phyloP scores from a whole-genome alignment of 2,113 vertebrate genomes.

The Aspidoscelis tigris region DNA sequence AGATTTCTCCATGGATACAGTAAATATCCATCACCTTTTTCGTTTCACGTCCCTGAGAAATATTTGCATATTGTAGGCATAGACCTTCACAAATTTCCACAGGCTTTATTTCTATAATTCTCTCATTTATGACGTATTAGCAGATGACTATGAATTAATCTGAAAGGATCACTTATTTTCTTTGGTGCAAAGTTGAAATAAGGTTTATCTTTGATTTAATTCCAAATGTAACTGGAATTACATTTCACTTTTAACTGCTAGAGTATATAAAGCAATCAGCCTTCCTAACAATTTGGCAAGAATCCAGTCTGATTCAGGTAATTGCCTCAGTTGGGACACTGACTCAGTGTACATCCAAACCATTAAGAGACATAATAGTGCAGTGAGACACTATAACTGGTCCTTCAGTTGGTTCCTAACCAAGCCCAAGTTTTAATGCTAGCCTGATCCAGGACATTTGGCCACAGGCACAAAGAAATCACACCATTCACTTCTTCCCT shows the following conservation, averaged over 20 bases:
- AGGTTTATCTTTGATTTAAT: slow-evolving; percentile 5
- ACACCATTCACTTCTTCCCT: too few species aligned
- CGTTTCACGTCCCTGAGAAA: neutral
- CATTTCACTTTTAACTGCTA: neutral
- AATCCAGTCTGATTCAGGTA: too few species aligned
- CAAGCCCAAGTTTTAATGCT: too few species aligned
- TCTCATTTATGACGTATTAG: neutral
- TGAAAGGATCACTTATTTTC: neutral
- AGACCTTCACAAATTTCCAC: neutral
- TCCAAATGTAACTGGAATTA: neutral
- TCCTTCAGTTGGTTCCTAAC: too few species aligned
- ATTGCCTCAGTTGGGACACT: too few species aligned
- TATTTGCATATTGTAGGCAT: neutral
- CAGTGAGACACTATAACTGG: too few species aligned
- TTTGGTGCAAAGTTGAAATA: slow-evolving; percentile 6
- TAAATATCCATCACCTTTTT: neutral
- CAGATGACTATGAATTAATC: neutral
- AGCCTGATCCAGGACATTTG: too few species aligned
- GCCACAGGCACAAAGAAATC: too few species aligned
- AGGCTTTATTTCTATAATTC: slow-evolving; percentile 3
- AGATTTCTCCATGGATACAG: neutral
- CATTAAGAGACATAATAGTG: too few species aligned
- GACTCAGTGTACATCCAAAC: too few species aligned
- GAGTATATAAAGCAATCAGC: neutral
- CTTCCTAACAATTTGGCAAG: neutral